A percentile compares a stretch with the other conserved stretches of the same genome.
phyloP scores from a whole-genome alignment of 2,888 invertebrate genomes.

The Thymelicus acteon region DNA sequence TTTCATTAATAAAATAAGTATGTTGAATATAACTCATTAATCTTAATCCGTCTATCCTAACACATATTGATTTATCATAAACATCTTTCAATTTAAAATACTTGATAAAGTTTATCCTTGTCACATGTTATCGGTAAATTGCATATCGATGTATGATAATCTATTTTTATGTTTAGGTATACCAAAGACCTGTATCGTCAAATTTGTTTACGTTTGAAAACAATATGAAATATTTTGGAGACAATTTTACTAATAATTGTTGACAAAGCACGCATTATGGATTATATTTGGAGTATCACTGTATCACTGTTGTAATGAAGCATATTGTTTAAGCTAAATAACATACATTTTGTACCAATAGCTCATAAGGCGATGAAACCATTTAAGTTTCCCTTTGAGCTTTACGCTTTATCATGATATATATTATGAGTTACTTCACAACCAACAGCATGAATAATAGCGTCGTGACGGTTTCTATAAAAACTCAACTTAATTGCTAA shows the following conservation, averaged over 20 bases:
- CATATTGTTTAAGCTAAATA: background rate
- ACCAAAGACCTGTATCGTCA: background rate
- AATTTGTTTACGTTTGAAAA: background rate
- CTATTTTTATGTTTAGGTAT: background rate
- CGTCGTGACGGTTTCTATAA: slow-evolving; percentile 68
- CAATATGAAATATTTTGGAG: too few relatives aligned
- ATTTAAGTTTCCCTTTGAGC: slow-evolving; percentile 62
- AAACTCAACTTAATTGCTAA: slow-evolving; percentile 82
- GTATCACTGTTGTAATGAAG: too few relatives aligned
- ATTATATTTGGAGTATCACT: too few relatives aligned
- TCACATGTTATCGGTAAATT: slow-evolving; percentile 8
- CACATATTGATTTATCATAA: background rate
- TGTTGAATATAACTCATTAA: too few relatives aligned
- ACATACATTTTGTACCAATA: slow-evolving; percentile 4
- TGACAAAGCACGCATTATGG: too few relatives aligned
- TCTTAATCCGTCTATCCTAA: background rate
- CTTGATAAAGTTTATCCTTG: background rate
- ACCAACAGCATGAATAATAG: slow-evolving; percentile 70
- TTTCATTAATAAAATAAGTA: too few relatives aligned
- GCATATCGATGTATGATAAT: slow-evolving; percentile 8
- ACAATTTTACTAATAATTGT: too few relatives aligned
- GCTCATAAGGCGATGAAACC: slow-evolving; percentile 45
- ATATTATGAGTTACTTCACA: slow-evolving; percentile 61
- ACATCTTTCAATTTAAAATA: slow-evolving; percentile 4
- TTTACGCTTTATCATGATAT: slow-evolving; percentile 66